Evolutionary conservation across 2,888 invertebrate genomes (phyloP).

Genomic region (Lepeophtheirus nordmannii): DNA sequence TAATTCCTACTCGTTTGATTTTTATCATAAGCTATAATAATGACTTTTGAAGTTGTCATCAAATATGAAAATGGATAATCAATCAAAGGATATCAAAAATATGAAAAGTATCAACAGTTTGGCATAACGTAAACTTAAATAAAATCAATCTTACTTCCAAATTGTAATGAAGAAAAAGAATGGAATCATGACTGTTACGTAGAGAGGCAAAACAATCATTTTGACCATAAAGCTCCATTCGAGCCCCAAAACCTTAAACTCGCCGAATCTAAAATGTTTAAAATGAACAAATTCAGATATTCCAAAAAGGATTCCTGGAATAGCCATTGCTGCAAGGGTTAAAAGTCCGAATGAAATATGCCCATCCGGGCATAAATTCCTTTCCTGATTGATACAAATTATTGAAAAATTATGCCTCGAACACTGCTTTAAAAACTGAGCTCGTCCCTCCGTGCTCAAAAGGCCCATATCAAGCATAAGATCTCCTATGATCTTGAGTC

Average conservation of each 20-base stretch:
- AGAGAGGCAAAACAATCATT: slow-evolving; percentile 11
- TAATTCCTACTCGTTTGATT: too few species aligned
- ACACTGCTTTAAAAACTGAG: neutral
- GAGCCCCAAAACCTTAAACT: neutral
- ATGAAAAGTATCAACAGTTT: too few species aligned
- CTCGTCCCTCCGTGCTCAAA: neutral
- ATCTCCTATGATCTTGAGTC: neutral
- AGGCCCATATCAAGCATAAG: neutral
- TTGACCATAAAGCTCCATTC: neutral
- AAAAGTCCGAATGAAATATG: slow-evolving; percentile 11
- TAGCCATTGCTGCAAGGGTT: neutral
- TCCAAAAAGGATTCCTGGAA: slow-evolving; percentile 17
- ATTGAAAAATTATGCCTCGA: neutral
- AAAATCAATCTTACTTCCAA: slow-evolving; percentile 4
- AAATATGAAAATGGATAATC: too few species aligned
- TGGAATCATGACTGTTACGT: slow-evolving; percentile 14
- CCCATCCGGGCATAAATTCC: slow-evolving; percentile 12
- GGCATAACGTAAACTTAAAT: too few species aligned
- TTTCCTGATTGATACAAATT: neutral
- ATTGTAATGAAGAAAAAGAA: slow-evolving; percentile 7
- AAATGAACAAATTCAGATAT: slow-evolving; percentile 7
- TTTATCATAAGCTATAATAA: too few species aligned
- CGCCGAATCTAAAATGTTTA: slow-evolving; percentile 9
- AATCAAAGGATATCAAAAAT: too few species aligned
- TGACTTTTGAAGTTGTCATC: too few species aligned